Conservation (phyloP, 2,888 invertebrate species). For the Bibio marci region DNA sequence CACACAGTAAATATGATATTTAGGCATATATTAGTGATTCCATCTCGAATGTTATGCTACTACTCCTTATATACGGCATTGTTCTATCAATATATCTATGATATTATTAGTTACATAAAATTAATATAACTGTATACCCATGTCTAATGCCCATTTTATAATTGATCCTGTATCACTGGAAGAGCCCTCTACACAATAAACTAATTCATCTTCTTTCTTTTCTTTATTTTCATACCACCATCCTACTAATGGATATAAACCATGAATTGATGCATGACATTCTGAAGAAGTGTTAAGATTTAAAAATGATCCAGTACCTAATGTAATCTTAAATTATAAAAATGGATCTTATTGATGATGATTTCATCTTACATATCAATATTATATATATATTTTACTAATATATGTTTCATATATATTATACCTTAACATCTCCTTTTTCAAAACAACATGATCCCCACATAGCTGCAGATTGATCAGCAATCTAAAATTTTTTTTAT, state of each 20-base stretch:
- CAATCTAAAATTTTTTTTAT: conserved; percentile 20
- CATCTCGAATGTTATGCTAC: too few relatives aligned
- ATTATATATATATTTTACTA: too few relatives aligned
- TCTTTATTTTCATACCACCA: conserved; percentile 37
- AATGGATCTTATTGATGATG: background rate
- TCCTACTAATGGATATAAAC: conserved; percentile 81
- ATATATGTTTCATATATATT: too few relatives aligned
- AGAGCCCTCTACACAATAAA: conserved; percentile 70
- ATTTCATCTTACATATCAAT: background rate
- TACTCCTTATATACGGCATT: too few relatives aligned
- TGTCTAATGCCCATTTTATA: conserved; percentile 65
- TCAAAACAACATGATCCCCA: conserved; percentile 73
- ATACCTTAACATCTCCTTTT: conserved; percentile 65
- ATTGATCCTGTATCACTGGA: conserved; percentile 78
- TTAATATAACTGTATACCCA: too few relatives aligned
- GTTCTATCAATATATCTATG: too few relatives aligned
- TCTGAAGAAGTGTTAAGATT: conserved; percentile 60
- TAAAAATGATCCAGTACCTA: conserved; percentile 85
- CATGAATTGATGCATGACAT: conserved; percentile 66
- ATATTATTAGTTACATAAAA: too few relatives aligned
- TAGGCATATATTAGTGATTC: too few relatives aligned
- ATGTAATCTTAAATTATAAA: conserved; percentile 12
- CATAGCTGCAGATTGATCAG: conserved; percentile 71
- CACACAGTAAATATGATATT: too few relatives aligned
- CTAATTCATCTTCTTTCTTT: conserved; percentile 33